A percentile compares a stretch with the other conserved stretches of the same genome.
Evolutionary conservation across 2,113 vertebrate species (phyloP).

Genomic region (Corydoras sp.): DNA sequence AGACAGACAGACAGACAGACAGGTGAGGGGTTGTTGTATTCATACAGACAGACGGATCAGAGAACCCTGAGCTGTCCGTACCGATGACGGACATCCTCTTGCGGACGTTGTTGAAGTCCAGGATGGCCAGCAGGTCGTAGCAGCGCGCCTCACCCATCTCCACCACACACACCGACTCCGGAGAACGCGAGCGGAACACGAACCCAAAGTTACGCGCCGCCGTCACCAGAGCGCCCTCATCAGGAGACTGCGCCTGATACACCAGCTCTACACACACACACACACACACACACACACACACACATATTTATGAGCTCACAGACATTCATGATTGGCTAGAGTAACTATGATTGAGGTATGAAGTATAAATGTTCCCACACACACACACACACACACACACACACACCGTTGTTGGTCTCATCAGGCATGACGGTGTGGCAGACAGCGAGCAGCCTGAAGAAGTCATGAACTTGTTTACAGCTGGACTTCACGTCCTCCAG

Average conservation of each 20-base stretch:
- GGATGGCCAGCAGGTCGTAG: slow-evolving; percentile 82
- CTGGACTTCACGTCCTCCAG: slow-evolving; percentile 76
- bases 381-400: slow-evolving; percentile 2
- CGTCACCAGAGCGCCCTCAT: slow-evolving; percentile 90
- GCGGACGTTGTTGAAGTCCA: slow-evolving; percentile 91
- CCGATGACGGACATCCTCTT: slow-evolving; percentile 98
- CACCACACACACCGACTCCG: slow-evolving; percentile 79
- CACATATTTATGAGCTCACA: background rate
- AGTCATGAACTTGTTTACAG: slow-evolving; percentile 67
- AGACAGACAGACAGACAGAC: background rate
- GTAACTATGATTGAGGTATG: too few relatives aligned
- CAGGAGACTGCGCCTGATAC: slow-evolving; percentile 95
- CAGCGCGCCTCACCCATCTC: slow-evolving; percentile 78
- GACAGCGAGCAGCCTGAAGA: slow-evolving; percentile 86
- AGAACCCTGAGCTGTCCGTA: slow-evolving; percentile 41
- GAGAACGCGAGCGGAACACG: slow-evolving; percentile 82
- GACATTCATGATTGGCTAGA: background rate
- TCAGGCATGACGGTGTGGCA: slow-evolving; percentile 94
- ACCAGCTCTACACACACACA: slow-evolving; percentile 55
- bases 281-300: slow-evolving; percentile 20
- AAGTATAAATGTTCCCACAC: background rate
- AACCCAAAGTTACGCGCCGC: slow-evolving; percentile 93
- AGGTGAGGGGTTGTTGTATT: background rate
- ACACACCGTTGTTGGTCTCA: slow-evolving; percentile 69
- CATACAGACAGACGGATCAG: background rate